A percentile compares a stretch with the other conserved stretches of the same genome.
These are phyloP conservation scores for Tiphia femorata DNA, from an alignment of 2,888 invertebrate genomes.

Conservation along the genomic window DNA sequence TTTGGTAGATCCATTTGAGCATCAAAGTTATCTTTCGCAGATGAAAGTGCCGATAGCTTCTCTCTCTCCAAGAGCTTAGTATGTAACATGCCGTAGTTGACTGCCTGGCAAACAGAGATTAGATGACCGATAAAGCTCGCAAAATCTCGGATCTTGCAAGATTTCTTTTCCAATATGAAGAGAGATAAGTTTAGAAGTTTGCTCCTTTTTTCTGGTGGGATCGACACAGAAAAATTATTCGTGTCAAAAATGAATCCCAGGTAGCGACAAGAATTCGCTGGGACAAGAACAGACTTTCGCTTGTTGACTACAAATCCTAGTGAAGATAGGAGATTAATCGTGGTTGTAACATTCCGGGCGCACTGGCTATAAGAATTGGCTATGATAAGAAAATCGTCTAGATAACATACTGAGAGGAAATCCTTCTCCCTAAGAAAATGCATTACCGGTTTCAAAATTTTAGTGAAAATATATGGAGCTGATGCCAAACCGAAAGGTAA, in stretches of 20 bases:
- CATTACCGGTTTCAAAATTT: not conserved
- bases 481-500: not conserved
- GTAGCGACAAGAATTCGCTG: not conserved
- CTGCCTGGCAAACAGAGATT: not conserved
- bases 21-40: no score
- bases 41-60: no score
- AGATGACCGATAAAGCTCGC: constrained; percentile 2
- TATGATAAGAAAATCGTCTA: not conserved
- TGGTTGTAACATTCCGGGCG: not conserved
- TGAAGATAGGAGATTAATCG: not conserved
- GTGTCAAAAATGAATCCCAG: constrained; percentile 7
- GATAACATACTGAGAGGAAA: not conserved
- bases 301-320: not conserved
- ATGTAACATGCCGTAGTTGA: not conserved
- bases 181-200: not conserved
- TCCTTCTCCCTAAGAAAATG: not conserved
- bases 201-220: not conserved
- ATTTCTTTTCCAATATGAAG: not conserved
- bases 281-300: not conserved
- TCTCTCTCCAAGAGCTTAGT: not conserved
- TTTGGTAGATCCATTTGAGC: no score
- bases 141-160: constrained; percentile 8
- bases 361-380: not conserved
- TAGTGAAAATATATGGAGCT: not conserved
- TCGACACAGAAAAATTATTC: not conserved